Percentiles rank a stretch among this genome's conserved stretches.
phyloP scores from a whole-genome alignment of 2,113 vertebrate genomes.

The Centropus unirufus region DNA sequence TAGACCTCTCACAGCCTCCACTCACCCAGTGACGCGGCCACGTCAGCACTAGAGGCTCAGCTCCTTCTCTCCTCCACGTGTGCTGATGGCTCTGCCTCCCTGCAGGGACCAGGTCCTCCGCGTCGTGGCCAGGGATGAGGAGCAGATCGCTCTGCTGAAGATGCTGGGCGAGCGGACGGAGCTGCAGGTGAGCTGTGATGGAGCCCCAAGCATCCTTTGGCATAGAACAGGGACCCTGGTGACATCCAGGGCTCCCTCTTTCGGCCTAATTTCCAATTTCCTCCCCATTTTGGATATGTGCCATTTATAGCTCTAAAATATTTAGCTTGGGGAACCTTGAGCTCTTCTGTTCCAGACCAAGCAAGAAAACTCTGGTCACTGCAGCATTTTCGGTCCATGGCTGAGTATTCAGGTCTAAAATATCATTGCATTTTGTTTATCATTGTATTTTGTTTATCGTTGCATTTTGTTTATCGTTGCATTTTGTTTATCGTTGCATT shows the following conservation, averaged over 20 bases:
- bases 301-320: neutral
- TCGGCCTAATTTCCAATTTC: neutral
- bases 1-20: neutral
- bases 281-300: fast-evolving
- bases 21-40: neutral
- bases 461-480: too few relatives aligned
- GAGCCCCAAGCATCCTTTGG: fast-evolving
- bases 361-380: neutral
- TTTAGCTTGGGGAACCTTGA: neutral
- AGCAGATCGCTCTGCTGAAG: conserved; percentile 78
- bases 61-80: fast-evolving
- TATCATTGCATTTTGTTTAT: too few relatives aligned
- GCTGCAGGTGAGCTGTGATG: conserved; percentile 76
- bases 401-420: neutral
- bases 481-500: fast-evolving
- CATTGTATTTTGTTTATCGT: too few relatives aligned
- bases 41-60: neutral
- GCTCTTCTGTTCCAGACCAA: fast-evolving
- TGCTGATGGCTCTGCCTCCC: neutral
- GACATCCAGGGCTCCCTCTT: neutral
- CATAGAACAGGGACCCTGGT: neutral
- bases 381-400: fast-evolving
- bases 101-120: conserved; percentile 91
- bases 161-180: conserved; percentile 70
- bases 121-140: conserved; percentile 71